A percentile compares a stretch with the other conserved stretches of the same genome.
Conservation (phyloP, 1,140 invertebrate species). For the Aricia agestis region DNA sequence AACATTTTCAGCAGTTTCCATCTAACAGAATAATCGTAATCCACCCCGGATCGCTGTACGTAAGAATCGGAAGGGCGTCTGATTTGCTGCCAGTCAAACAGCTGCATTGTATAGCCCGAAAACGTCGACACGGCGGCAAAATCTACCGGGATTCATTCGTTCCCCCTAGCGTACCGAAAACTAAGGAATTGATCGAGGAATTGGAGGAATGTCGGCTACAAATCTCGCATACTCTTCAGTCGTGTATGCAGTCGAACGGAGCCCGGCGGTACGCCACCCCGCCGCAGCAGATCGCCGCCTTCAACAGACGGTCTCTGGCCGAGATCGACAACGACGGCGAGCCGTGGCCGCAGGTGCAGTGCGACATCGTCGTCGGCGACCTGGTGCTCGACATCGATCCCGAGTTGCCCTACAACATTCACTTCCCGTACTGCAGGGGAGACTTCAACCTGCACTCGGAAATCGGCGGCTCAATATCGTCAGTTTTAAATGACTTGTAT, state of each 20-base stretch:
- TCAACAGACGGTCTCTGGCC: constrained; percentile 85
- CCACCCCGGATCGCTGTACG: constrained; percentile 93
- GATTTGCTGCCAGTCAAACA: constrained; percentile 90
- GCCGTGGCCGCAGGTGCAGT: constrained; percentile 79
- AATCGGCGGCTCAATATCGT: constrained; percentile 89
- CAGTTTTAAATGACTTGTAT: constrained; percentile 90
- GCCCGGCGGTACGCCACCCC: constrained; percentile 88
- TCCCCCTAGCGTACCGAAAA: constrained; percentile 77
- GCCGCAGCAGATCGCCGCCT: constrained; percentile 90
- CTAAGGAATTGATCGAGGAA: constrained; percentile 82
- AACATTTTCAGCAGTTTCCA: constrained; percentile 80
- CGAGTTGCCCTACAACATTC: constrained; percentile 86
- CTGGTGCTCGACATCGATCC: constrained; percentile 85
- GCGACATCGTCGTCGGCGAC: constrained; percentile 81
- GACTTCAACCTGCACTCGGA: constrained; percentile 90
- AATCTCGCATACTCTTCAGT: constrained; percentile 89
- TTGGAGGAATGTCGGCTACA: constrained; percentile 89
- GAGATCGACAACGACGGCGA: constrained; percentile 77
- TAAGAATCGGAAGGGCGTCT: constrained; percentile 92
- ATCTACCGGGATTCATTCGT: constrained; percentile 81
- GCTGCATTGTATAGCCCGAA: constrained; percentile 90
- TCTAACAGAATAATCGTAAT: constrained; percentile 93
- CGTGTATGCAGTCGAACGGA: constrained; percentile 89
- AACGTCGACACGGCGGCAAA: constrained; percentile 76
- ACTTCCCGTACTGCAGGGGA: constrained; percentile 92